Evolutionary conservation across 2,888 invertebrate genomes (phyloP), one percentile per base, ranked within the genome.

Genomic region (Piscicola geometra): DNA sequence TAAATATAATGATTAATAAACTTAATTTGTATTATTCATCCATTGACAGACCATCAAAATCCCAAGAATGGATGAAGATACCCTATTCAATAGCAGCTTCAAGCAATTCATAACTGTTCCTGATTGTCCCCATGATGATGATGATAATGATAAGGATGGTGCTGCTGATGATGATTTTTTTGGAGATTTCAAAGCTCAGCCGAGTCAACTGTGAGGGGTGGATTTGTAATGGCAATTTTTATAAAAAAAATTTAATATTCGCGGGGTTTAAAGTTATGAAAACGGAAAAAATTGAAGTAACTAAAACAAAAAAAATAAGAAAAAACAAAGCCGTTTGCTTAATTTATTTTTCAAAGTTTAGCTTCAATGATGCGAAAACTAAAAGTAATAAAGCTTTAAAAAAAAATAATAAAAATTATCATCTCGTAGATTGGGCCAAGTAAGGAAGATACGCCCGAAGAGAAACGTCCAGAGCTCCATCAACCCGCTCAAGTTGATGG

Each of bases 21-120:
- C 41, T 15, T 41, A 5, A 41, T 9, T 41, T 41, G 9, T 41
- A 41, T 9, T 41, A 9, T 5, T 41, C 15, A 9, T 25, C 30
- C 32, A 32, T 71, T 32, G 25, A 12, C 73, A 73, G 73, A n/a
- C 18, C 12, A 32, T 73, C 12, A 73, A 73, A 35, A 64, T 73
- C 15, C 73, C 73, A 1, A 32, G 36, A 32, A 73, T 73, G 73
- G 64, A 73, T 3, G 64, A 33, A 0, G 73, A 73, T 21, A n/a
- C 25, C 1, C 36, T 73, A 21, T 73, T 73, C 21, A 64, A 73
- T 25, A 47, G 21, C 33, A 64, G n/a, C 3, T 73, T 73, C 41
- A 41, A 41, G 9, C 5, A 41, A 41, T 9, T 41, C 41, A 41
- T 41, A 3, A 64, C 64, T 64, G 9, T 9, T 30, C 64, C n/a